These are phyloP conservation scores for Sciurus vulgaris DNA, from an alignment of 2,797 vertebrate genomes.

Conservation along the genomic window DNA sequence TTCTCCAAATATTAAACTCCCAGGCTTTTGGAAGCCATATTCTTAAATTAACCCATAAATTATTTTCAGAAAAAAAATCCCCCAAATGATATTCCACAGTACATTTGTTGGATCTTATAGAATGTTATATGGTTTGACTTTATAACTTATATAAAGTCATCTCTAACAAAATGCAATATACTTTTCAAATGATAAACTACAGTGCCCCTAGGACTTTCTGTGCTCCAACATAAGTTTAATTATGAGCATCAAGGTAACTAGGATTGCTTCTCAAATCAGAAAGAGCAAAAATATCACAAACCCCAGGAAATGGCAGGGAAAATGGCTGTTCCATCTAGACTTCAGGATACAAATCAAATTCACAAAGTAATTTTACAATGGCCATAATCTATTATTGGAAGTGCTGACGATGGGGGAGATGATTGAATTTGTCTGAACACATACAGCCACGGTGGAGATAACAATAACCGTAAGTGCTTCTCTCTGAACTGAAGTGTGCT, in stretches of 20 bases:
- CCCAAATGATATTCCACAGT: background rate
- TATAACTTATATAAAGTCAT: constrained; percentile 50
- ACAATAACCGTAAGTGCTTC: constrained; percentile 2
- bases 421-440: constrained; percentile 31
- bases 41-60: background rate
- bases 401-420: background rate
- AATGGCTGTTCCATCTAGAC: background rate
- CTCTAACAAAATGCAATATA: background rate
- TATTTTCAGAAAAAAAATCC: constrained; percentile 8
- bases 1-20: background rate
- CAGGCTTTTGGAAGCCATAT: background rate
- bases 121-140: constrained; percentile 4
- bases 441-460: background rate
- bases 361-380: constrained; percentile 44
- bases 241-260: background rate
- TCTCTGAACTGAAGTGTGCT: constrained; percentile 34
- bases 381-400: constrained; percentile 47
- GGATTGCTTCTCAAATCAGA: constrained; percentile 53
- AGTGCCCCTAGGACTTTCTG: background rate
- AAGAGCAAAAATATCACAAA: constrained; percentile 50
- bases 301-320: constrained; percentile 25
- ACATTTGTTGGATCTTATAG: constrained; percentile 23
- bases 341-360: constrained; percentile 31
- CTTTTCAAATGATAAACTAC: constrained; percentile 2
- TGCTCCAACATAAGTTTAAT: constrained; percentile 21